Conservation (phyloP, 1,140 invertebrate species). For the Lepidurus apus region DNA sequence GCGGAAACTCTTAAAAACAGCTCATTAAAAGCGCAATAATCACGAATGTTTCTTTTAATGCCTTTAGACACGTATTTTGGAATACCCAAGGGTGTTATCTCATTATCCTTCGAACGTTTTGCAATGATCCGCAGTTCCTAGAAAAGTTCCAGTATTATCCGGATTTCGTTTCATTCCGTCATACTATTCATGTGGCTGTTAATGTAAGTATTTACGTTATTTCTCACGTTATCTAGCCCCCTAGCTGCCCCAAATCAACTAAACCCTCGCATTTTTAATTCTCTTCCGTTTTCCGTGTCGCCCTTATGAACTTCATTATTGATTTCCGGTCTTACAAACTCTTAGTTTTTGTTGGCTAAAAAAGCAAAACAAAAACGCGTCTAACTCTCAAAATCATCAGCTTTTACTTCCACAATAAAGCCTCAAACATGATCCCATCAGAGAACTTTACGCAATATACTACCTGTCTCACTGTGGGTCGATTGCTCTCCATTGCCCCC, state of each 20-base stretch:
- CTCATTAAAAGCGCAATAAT: no score
- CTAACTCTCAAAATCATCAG: background rate
- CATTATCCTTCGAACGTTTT: background rate
- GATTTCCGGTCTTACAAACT: background rate
- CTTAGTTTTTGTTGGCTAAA: background rate
- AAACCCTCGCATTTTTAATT: background rate
- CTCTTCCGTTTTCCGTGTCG: background rate
- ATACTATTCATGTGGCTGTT: slow-evolving; percentile 21
- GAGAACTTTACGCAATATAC: background rate
- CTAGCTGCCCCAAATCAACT: background rate
- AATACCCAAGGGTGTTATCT: no score
- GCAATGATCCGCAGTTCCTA: background rate
- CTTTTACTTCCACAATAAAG: no score
- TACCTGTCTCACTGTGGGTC: background rate
- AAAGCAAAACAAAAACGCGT: background rate
- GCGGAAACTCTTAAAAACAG: no score
- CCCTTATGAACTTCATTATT: background rate
- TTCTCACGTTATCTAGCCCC: background rate
- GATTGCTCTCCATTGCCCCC: background rate
- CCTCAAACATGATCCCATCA: no score
- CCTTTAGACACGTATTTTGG: no score
- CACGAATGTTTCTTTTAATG: no score
- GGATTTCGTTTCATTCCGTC: background rate
- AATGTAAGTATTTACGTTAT: background rate
- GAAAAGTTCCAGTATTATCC: background rate